phyloP scores from a whole-genome alignment of 2,888 invertebrate species.

The Pseudolycoriella hygida region DNA sequence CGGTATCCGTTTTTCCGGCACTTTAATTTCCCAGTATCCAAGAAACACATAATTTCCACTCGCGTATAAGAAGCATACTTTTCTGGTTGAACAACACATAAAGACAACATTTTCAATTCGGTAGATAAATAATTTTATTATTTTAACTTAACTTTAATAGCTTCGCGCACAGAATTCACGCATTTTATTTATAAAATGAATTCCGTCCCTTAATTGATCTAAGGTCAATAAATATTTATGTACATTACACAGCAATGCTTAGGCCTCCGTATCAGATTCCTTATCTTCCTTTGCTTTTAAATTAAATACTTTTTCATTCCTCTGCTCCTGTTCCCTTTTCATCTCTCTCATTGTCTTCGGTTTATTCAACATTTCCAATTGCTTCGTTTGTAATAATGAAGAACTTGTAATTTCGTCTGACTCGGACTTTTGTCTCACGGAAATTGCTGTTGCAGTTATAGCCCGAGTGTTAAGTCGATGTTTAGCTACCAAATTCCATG shows the following conservation, averaged over 20 bases:
- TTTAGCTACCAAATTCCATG: conserved; percentile 36
- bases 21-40: too few species aligned
- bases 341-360: conserved; percentile 16
- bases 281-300: conserved; percentile 7
- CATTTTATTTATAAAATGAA: too few species aligned
- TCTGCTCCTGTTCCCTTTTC: conserved; percentile 10
- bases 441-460: conserved; percentile 7
- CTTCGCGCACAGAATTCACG: too few species aligned
- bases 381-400: not conserved
- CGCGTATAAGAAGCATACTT: too few species aligned
- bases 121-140: too few species aligned
- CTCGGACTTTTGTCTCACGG: not conserved
- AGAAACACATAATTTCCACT: too few species aligned
- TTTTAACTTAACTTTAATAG: too few species aligned
- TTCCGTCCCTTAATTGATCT: not conserved
- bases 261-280: conserved; percentile 14
- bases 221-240: not conserved
- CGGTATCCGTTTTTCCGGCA: too few species aligned
- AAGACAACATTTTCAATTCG: too few species aligned
- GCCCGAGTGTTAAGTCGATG: conserved; percentile 31
- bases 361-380: conserved; percentile 7
- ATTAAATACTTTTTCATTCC: conserved; percentile 15
- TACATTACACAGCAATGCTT: not conserved
- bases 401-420: not conserved
- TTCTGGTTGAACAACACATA: too few species aligned